Evolutionary conservation across 2,113 vertebrate species (phyloP).

Genomic region (Indri indri): DNA sequence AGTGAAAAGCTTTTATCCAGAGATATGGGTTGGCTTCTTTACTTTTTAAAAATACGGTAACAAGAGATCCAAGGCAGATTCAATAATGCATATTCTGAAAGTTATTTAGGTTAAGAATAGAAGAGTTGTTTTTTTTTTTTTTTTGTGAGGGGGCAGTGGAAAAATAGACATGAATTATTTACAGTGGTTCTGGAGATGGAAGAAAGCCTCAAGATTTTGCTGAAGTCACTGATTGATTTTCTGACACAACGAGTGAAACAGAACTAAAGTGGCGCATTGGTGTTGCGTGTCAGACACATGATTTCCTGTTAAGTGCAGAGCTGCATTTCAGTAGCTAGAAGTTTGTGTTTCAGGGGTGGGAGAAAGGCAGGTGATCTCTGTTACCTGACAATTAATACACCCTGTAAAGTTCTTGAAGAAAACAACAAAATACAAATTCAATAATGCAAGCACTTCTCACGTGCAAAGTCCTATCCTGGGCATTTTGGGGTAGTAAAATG

Average conservation of each 20-base stretch:
- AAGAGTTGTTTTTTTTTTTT: background rate
- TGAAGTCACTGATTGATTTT: constrained; percentile 93
- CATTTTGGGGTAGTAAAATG: background rate
- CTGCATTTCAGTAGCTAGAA: background rate
- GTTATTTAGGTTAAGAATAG: constrained; percentile 55
- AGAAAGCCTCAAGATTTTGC: constrained; percentile 82
- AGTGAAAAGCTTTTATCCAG: constrained; percentile 24
- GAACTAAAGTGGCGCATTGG: constrained; percentile 47
- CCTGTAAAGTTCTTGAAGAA: background rate
- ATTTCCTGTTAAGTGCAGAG: constrained; percentile 4
- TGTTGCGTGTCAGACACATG: constrained; percentile 18
- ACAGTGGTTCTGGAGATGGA: constrained; percentile 75
- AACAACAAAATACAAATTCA: background rate
- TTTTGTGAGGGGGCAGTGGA: background rate
- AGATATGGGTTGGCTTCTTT: background rate
- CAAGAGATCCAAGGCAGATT: background rate
- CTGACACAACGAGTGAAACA: constrained; percentile 87
- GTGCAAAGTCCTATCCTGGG: background rate
- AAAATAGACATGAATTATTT: constrained; percentile 87
- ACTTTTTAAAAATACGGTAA: background rate
- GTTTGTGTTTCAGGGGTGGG: background rate
- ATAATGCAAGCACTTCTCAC: background rate
- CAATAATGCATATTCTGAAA: constrained; percentile 37
- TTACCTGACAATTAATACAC: background rate
- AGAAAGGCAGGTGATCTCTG: background rate